Base-by-base conservation (phyloP, 2,113 vertebrate species). In the Eulacestoma nigropectus region DNA sequence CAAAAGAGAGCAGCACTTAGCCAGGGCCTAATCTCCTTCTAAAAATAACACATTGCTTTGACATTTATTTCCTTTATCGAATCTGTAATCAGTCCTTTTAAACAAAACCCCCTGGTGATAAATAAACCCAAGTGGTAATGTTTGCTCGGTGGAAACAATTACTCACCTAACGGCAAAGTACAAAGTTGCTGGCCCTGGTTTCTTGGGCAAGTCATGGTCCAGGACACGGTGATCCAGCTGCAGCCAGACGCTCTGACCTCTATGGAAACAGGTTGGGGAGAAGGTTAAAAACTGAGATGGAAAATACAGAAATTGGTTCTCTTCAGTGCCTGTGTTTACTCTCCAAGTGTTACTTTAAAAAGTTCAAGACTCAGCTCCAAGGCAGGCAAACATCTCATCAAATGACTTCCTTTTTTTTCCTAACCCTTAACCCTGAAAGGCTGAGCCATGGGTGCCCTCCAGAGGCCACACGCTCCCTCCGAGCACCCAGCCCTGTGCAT, bases 171-270 rank as follows among this genome's bases (percentile, higher is more conserved):
- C 99, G 1, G 99, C 98, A 81, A 99, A 99, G 95, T 98, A 98
- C 94, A 99, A 97, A 65, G 98, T 97, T 33, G 99, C 96, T 4
- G 98, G 98, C 32, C 98, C 99, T 0, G 98, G 98, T 87, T 99
- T 99, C 98, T 99, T 99, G 70, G 98, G 98, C 85, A 99, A 98
- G 95, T 99, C 98, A 88, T 99, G 99, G 84, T 99, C 99, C 64
- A 99, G 98, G 90, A 99, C 99, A 96, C 99, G 98, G 95, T 99
- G 99, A 95, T 99, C 99, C 95, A 99, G 97, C 94, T 99, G 99
- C 65, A 99, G 98, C 99, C 99, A 99, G 89, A 99, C 99, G 22
- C 97, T 98, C 96, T 99, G 99, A 94, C 99, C 99, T 86, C 99
- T 99, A 94, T 30, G 55, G 80, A 93, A 93, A 84, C 35, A 93